Conservation (phyloP, 1,140 invertebrate species). For the Asobara japonica region DNA sequence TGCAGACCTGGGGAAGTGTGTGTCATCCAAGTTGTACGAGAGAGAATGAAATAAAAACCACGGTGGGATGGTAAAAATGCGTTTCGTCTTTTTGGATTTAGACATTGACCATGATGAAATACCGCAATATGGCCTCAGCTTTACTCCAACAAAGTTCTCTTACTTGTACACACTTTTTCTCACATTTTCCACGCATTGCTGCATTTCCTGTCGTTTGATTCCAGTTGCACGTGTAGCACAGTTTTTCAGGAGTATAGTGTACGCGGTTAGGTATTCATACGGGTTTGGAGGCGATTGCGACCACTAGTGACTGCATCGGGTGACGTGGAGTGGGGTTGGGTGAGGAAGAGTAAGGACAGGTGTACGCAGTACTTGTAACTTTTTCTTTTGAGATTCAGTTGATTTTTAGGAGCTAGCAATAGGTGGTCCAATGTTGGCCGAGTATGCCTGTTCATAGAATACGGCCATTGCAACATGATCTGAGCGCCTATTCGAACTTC, state of each 20-base stretch:
- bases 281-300: slow-evolving; percentile 12
- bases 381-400: background rate
- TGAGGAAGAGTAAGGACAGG: slow-evolving; percentile 30
- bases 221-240: background rate
- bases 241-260: background rate
- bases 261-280: background rate
- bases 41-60: background rate
- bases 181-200: background rate
- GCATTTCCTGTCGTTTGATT: slow-evolving; percentile 14
- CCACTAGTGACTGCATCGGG: slow-evolving; percentile 7
- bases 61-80: background rate
- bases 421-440: background rate
- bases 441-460: too few relatives aligned
- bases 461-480: too few relatives aligned
- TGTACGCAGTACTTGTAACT: slow-evolving; percentile 27
- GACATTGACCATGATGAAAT: slow-evolving; percentile 21
- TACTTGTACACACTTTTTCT: background rate
- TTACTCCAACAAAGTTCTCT: too few relatives aligned
- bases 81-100: slow-evolving; percentile 21
- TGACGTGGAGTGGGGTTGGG: slow-evolving; percentile 22
- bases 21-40: background rate
- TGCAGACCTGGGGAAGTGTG: slow-evolving; percentile 5
- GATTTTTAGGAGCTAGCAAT: background rate
- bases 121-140: slow-evolving; percentile 17
- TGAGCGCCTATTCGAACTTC: too few relatives aligned